Conservation (phyloP, 2,888 invertebrate genomes). For the Encarsia formosa region DNA sequence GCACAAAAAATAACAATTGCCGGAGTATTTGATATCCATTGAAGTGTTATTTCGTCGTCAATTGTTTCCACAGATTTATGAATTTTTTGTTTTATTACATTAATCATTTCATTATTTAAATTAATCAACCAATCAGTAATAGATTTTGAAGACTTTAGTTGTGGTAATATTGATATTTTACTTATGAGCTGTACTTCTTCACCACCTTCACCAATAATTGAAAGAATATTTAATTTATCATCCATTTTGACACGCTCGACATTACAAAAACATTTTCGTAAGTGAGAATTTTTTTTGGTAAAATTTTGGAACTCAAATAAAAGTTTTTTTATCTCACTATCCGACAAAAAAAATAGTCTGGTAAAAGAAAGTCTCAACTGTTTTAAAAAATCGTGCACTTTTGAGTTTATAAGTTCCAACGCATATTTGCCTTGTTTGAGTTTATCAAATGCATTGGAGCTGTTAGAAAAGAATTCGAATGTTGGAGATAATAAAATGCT, state of each 20-base stretch:
- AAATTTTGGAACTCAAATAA: slow-evolving; percentile 66
- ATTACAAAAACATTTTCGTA: slow-evolving; percentile 69
- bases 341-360: slow-evolving; percentile 73
- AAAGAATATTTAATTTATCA: slow-evolving; percentile 55
- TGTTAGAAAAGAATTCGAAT: slow-evolving; percentile 40
- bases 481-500: slow-evolving; percentile 35
- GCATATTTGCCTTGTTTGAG: slow-evolving; percentile 51
- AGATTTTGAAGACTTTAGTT: slow-evolving; percentile 56
- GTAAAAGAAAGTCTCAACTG: slow-evolving; percentile 65
- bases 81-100: slow-evolving; percentile 22
- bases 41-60: slow-evolving; percentile 38
- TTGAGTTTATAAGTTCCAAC: slow-evolving; percentile 61
- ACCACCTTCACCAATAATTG: slow-evolving; percentile 60
- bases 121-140: slow-evolving; percentile 66
- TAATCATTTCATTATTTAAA: slow-evolving; percentile 60
- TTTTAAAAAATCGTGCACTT: slow-evolving; percentile 64
- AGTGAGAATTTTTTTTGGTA: slow-evolving; percentile 58
- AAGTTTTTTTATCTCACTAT: slow-evolving; percentile 70
- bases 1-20: slow-evolving; percentile 62
- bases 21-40: slow-evolving; percentile 61
- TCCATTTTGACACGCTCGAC: slow-evolving; percentile 58
- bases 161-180: slow-evolving; percentile 31
- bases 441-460: slow-evolving; percentile 34
- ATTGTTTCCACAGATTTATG: slow-evolving; percentile 29
- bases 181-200: slow-evolving; percentile 56